Conservation (phyloP, 35 echinoderm and acorn worm genomes). For the Heliocidaris tuberculata region DNA sequence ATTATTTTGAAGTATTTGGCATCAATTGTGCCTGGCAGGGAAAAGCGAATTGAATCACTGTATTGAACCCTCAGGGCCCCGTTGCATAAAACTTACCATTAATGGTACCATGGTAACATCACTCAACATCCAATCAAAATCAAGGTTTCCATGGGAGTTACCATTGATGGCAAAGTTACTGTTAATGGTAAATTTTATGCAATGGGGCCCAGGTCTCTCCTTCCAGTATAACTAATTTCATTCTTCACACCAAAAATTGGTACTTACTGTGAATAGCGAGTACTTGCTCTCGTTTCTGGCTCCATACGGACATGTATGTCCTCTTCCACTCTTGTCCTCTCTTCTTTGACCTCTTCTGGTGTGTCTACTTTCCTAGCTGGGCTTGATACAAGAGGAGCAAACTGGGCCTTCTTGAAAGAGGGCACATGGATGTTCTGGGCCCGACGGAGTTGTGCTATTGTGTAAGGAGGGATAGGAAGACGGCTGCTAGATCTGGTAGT, state of each 20-base stretch:
- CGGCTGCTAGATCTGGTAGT: neutral
- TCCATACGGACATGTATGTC: neutral
- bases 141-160: too few relatives aligned
- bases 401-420: constrained; percentile 58
- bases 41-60: too few relatives aligned
- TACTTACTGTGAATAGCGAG: constrained; percentile 35
- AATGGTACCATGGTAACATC: too few relatives aligned
- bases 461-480: constrained; percentile 66
- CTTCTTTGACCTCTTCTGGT: neutral
- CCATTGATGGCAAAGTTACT: too few relatives aligned
- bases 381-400: constrained; percentile 49
- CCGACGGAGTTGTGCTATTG: constrained; percentile 59
- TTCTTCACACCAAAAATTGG: neutral
- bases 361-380: constrained; percentile 8
- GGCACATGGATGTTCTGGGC: constrained; percentile 66
- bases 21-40: too few relatives aligned
- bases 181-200: too few relatives aligned
- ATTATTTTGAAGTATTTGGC: too few relatives aligned
- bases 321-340: neutral
- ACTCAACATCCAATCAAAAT: too few relatives aligned
- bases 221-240: neutral
- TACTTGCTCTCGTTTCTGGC: constrained; percentile 3
- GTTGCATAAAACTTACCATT: too few relatives aligned
- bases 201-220: too few relatives aligned
- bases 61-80: too few relatives aligned